phyloP scores from a whole-genome alignment of 2,113 vertebrate species.

The Chrysemys picta region DNA sequence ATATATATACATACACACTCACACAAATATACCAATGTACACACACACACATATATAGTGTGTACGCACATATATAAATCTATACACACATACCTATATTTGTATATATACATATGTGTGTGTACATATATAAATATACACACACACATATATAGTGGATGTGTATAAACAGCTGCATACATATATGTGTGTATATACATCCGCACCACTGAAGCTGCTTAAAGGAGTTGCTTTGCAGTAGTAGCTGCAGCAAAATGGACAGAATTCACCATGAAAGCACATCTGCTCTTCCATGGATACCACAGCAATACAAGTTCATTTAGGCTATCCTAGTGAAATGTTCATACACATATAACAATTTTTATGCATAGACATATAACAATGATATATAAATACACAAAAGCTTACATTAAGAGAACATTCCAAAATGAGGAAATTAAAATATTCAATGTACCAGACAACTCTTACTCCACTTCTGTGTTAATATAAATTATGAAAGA shows the following conservation, averaged over 20 bases:
- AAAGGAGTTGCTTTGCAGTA: neutral
- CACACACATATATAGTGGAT: neutral
- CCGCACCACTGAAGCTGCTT: neutral
- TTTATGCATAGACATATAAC: neutral
- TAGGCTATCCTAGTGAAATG: neutral
- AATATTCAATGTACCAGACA: conserved; percentile 30
- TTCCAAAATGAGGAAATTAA: conserved; percentile 15
- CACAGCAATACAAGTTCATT: neutral
- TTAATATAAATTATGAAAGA: conserved; percentile 48
- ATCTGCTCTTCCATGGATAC: neutral
- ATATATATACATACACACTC: neutral
- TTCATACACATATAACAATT: neutral
- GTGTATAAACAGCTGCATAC: accelerated
- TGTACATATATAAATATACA: neutral
- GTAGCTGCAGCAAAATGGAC: neutral
- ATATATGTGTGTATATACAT: neutral
- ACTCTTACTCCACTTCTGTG: conserved; percentile 1
- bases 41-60: too few relatives aligned
- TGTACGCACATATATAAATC: neutral
- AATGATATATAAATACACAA: accelerated
- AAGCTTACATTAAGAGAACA: neutral
- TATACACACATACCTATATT: neutral
- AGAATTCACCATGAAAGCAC: neutral
- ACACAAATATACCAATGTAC: neutral
- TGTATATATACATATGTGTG: neutral